Base-by-base conservation (phyloP, 2,888 invertebrate species). In the Sarcophaga carnaria region DNA sequence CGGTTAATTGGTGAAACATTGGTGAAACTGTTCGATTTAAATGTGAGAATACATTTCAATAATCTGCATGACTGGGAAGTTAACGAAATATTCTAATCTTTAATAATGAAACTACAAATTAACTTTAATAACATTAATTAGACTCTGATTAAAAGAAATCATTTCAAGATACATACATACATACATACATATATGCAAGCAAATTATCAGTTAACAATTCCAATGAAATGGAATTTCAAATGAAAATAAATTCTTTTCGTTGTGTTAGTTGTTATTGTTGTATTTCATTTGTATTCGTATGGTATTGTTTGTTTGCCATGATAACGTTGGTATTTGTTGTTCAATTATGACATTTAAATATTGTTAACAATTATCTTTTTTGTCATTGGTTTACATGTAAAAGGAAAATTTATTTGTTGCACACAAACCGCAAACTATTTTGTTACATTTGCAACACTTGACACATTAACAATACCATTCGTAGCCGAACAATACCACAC, bases 381-480 rank as follows among this genome's bases (percentile, higher is more conserved):
- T n/a, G 67, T 67, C 67, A 45, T 67, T 67, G 37, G 67, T n/a
- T 47, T 67, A 45, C 67, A 20, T 67, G 67, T 47, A 45, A 67
- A 37, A 63, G n/a, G 20, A 27, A 22, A 59, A 60, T 74, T 74
- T 22, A 47, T 74, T 45, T 45, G 22, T 22, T 62, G 62, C 63
- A 74, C 54, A 54, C 20, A 63, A 63, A 63, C 63, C 63, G 25
- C 63, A 63, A 63, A 63, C 63, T 63, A 25, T 63, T 22, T 63
- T 63, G 63, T 63, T 22, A 63, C 54, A 54, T 54, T 54, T 54
- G 54, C 54, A 54, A 17, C 54, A 54, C 54, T 54, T 54, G 54
- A 54, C 54, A 54, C 54, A 54, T 54, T 54, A 54, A 54, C 54
- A 54, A 54, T 54, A 4, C 54, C 54, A 17, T 54, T 4, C 54